A percentile compares a stretch with the other conserved stretches of the same genome.
These are phyloP conservation scores for Coelinius sp. DNA, from an alignment of 2,888 invertebrate genomes.

Conservation along the genomic window DNA sequence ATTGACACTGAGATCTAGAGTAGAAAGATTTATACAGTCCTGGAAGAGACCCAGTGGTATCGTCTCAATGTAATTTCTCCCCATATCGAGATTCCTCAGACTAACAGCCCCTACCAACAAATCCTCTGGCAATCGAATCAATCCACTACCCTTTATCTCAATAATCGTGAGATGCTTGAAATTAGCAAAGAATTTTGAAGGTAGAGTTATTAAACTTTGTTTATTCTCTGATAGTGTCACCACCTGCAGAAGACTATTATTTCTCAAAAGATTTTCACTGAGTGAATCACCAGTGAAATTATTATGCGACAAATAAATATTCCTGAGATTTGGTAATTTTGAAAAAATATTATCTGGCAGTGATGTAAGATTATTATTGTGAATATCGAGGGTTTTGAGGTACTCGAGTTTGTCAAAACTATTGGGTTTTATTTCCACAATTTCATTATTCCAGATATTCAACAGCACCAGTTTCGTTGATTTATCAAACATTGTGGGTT, in stretches of 20 bases:
- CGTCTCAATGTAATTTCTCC: slow-evolving; percentile 70
- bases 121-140: slow-evolving; percentile 75
- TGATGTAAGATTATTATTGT: slow-evolving; percentile 76
- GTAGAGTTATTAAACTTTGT: slow-evolving; percentile 73
- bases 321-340: slow-evolving; percentile 75
- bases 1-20: slow-evolving; percentile 79
- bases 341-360: slow-evolving; percentile 77
- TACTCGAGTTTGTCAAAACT: slow-evolving; percentile 77
- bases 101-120: slow-evolving; percentile 76
- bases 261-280: slow-evolving; percentile 74
- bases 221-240: slow-evolving; percentile 67
- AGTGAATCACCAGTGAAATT: slow-evolving; percentile 74
- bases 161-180: slow-evolving; percentile 75
- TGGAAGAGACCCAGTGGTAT: slow-evolving; percentile 78
- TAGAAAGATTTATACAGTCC: slow-evolving; percentile 76
- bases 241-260: slow-evolving; percentile 30
- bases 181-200: slow-evolving; percentile 75
- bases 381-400: slow-evolving; percentile 79
- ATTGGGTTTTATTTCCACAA: slow-evolving; percentile 76
- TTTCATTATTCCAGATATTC: slow-evolving; percentile 80
- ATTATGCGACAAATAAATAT: slow-evolving; percentile 79
- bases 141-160: slow-evolving; percentile 74
- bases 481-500: slow-evolving; percentile 76
- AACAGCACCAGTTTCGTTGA: slow-evolving; percentile 74
- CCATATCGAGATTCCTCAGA: slow-evolving; percentile 76